phyloP scores from a whole-genome alignment of 37 sponge, comb jelly and placozoan species.

The Chondrosia reniformis region DNA sequence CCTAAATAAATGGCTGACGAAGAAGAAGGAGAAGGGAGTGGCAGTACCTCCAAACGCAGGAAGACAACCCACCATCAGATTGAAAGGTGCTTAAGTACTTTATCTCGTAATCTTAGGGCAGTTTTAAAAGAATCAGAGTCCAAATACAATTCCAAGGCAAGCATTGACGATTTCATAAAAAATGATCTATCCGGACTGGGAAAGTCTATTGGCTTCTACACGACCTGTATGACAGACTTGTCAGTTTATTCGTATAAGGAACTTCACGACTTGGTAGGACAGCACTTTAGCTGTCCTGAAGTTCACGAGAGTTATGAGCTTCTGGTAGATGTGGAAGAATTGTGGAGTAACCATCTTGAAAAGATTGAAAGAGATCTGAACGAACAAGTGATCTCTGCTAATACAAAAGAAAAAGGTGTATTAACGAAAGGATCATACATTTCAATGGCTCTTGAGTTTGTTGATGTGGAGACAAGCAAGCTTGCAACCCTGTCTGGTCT shows the following conservation, averaged over 20 bases:
- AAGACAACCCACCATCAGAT: slow-evolving; percentile 3
- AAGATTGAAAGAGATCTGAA: background rate
- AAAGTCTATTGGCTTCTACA: background rate
- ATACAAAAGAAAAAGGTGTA: background rate
- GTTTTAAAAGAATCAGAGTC: background rate
- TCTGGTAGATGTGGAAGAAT: background rate
- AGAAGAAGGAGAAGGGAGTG: background rate
- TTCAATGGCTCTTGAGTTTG: background rate
- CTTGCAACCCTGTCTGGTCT: background rate
- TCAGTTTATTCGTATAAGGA: background rate
- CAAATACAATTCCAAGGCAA: background rate
- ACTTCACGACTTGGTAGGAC: background rate
- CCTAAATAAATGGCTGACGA: slow-evolving; percentile 22
- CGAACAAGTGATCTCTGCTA: background rate
- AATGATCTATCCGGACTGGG: background rate
- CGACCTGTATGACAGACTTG: background rate
- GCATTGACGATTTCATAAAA: background rate
- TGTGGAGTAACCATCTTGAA: background rate
- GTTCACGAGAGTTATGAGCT: slow-evolving; percentile 1
- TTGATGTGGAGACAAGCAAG: background rate
- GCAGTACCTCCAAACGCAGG: background rate
- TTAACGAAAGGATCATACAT: background rate
- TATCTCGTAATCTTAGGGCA: background rate
- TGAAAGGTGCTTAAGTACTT: background rate
- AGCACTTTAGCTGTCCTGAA: background rate